A percentile compares a stretch with the other conserved stretches of the same genome.
Conservation (phyloP, 1,140 invertebrate genomes). For the Saxidomus purpurata region DNA sequence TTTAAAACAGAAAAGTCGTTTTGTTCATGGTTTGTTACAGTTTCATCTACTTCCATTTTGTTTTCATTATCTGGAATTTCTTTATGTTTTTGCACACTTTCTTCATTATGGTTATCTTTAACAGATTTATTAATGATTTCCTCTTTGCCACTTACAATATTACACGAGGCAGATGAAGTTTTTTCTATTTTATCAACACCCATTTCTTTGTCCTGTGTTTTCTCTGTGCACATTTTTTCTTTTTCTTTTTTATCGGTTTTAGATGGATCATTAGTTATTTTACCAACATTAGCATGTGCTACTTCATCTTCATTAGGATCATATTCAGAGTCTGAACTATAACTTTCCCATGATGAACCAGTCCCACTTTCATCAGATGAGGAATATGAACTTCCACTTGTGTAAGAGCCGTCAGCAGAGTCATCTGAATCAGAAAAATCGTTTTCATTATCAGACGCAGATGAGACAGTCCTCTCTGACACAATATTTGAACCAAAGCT, state of each 20-base stretch:
- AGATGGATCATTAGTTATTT: too few species aligned
- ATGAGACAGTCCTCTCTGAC: slow-evolving; percentile 24
- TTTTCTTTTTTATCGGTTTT: too few species aligned
- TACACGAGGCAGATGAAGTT: too few species aligned
- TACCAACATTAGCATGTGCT: too few species aligned
- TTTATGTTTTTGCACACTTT: neutral
- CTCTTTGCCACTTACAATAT: too few species aligned
- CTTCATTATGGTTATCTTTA: too few species aligned
- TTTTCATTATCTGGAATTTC: neutral
- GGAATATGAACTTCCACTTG: neutral
- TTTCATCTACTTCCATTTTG: neutral
- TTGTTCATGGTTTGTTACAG: neutral
- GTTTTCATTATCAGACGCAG: neutral
- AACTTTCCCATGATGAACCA: neutral
- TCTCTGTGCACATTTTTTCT: too few species aligned
- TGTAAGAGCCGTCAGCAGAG: neutral
- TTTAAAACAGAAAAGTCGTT: too few species aligned
- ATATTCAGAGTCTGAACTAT: neutral
- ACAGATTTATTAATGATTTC: too few species aligned
- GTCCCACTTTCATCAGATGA: slow-evolving; percentile 13
- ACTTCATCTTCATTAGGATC: neutral
- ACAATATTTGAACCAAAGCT: slow-evolving; percentile 42
- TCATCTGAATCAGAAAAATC: slow-evolving; percentile 13
- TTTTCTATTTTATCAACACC: too few species aligned
- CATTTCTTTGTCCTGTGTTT: neutral